Evolutionary conservation across 2,888 invertebrate species (phyloP), one percentile per base, ranked within the genome.

Genomic region (Philereme vetulata): DNA sequence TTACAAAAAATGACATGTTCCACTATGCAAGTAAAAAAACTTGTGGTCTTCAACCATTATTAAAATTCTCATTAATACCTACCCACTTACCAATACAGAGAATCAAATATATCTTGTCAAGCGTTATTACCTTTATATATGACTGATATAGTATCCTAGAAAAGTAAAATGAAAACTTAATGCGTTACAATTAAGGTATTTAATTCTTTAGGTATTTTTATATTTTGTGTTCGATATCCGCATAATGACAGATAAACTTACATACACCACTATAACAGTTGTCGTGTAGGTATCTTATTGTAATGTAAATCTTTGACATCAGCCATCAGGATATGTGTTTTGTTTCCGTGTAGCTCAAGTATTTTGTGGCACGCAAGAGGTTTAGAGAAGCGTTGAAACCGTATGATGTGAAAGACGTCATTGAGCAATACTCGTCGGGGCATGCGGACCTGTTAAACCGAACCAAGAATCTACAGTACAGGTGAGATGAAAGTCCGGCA

Each of bases 321-420:
- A 76, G 82, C 79, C 70, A 81, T 82, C 77, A 80, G 82, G 78
- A 77, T 76, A 43, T 81, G 79, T 82, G 80, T 90, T 86, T 91
- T 90, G 84, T 91, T 90, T 88, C 82, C 88, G 90, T 93, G 87
- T 93, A 95, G 95, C 94, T 97, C 89, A 96, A 96, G 93, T 96
- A 97, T 93, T 96, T 97, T 94, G 96, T 97, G 87, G 96, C 97
- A 84, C 94, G 97, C 90, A 94, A 95, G 93, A 97, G 97, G 93
- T 97, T 97, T 94, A 96, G 96, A 92, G 97, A 97, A 93, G 97
- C 97, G 80, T 94, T 97, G 88, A 96, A 97, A 93, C 97, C 97
- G 72, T 97, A 97, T 92, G 97, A 97, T 93, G 97, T 97, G 83
- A 97, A 97, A 93, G 97, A 97, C 93, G 97, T 97, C 86, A 97